A percentile compares a stretch with the other conserved stretches of the same genome.
These are phyloP conservation scores for Drosophila percnosoma DNA, from an alignment of 2,888 invertebrate species.

Conservation along the genomic window DNA sequence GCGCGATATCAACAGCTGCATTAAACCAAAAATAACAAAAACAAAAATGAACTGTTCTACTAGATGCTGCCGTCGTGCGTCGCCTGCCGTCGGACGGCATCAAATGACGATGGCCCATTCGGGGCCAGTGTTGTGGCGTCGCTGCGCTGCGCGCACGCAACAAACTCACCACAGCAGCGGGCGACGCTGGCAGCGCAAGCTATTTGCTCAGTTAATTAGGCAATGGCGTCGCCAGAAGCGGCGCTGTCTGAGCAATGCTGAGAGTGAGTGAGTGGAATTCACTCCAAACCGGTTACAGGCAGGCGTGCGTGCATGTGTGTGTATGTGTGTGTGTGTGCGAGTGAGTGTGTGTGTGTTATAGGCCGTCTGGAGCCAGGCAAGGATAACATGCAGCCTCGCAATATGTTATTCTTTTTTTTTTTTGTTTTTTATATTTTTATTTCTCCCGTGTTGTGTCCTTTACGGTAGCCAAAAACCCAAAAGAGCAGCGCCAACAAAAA, in stretches of 20 bases:
- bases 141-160: conserved; percentile 15
- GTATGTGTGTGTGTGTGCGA: conserved; percentile 1
- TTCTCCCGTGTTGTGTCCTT: conserved; percentile 45
- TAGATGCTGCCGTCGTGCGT: conserved; percentile 38
- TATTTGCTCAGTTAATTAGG: conserved; percentile 72
- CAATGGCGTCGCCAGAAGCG: conserved; percentile 51
- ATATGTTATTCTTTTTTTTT: conserved; percentile 11
- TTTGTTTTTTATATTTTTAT: conserved; percentile 33
- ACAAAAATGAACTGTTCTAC: conserved; percentile 39
- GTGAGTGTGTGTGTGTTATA: conserved; percentile 23
- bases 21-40: not conserved
- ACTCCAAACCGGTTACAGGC: conserved; percentile 64
- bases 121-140: conserved; percentile 6
- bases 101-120: conserved; percentile 43
- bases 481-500: conserved; percentile 61
- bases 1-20: conserved; percentile 2
- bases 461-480: conserved; percentile 50
- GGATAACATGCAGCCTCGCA: conserved; percentile 62
- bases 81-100: conserved; percentile 49
- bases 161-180: conserved; percentile 69
- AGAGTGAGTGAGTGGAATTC: conserved; percentile 46
- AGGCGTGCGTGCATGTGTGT: not conserved
- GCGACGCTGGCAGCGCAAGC: conserved; percentile 38
- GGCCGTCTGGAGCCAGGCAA: conserved; percentile 57
- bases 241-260: conserved; percentile 21